Evolutionary conservation across 2,113 vertebrate species (phyloP).

Genomic region (Microcebus griseorufus): DNA sequence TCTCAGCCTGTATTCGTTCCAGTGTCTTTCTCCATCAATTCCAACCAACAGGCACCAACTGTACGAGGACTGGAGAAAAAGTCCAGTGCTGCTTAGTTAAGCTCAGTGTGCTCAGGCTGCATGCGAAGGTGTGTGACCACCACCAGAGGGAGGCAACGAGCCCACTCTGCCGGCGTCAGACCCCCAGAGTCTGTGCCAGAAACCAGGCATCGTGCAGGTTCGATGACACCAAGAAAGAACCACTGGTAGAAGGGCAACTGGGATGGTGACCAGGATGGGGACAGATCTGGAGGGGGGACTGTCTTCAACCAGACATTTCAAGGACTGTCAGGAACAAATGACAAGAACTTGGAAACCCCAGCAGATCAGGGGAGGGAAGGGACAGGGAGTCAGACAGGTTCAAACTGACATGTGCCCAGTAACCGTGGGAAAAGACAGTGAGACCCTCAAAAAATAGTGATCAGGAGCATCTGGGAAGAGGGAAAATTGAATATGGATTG

Average conservation of each 20-base stretch:
- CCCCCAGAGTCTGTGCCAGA: background rate
- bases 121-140: background rate
- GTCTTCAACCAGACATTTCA: background rate
- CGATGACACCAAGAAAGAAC: background rate
- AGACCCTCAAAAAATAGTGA: background rate
- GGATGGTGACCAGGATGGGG: no score
- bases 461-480: background rate
- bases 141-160: background rate
- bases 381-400: background rate
- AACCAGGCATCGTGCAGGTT: fast-evolving
- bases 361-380: background rate
- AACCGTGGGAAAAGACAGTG: background rate
- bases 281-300: background rate
- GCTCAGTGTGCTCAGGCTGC: background rate
- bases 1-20: background rate
- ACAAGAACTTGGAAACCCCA: background rate
- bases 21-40: background rate
- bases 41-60: fast-evolving
- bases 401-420: background rate
- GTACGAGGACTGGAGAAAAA: background rate
- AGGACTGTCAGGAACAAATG: background rate
- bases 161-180: background rate
- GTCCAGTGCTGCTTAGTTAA: background rate
- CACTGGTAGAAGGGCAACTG: background rate
- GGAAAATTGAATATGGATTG: background rate